A percentile compares a stretch with the other conserved stretches of the same genome.
phyloP scores from a whole-genome alignment of 2,113 vertebrate genomes.

The Sinocyclocheilus rhinocerous region DNA sequence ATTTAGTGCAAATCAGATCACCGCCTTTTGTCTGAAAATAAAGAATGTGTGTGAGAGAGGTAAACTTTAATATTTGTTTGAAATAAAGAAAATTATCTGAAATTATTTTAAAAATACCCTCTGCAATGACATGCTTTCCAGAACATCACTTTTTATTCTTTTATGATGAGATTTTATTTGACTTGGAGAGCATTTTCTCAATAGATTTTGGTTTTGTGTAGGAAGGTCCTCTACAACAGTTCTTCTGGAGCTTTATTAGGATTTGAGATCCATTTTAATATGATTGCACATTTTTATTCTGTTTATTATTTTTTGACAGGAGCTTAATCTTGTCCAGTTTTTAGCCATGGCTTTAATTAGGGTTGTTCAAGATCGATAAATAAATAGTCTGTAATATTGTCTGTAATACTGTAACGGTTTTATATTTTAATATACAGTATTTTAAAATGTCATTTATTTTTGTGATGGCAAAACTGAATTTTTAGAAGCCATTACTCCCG shows the following conservation, averaged over 20 bases:
- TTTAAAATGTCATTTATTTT: neutral
- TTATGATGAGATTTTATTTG: conserved; percentile 4
- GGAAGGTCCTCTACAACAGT: neutral
- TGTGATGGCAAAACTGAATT: neutral
- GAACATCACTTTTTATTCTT: neutral
- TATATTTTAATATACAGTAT: neutral
- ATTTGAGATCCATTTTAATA: neutral
- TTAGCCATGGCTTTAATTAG: neutral
- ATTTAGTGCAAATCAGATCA: conserved; percentile 4
- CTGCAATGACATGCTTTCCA: neutral
- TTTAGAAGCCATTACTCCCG: neutral
- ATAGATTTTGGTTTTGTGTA: neutral
- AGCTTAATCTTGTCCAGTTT: no score
- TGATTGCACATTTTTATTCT: neutral
- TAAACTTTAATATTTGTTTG: neutral
- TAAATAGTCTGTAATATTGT: neutral
- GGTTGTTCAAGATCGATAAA: neutral
- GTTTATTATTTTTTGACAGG: no score
- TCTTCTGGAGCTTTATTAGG: neutral
- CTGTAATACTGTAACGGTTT: neutral
- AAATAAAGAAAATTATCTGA: neutral
- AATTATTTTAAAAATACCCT: neutral
- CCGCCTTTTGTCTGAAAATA: neutral
- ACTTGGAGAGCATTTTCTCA: neutral
- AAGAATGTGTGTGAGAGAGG: neutral